Evolutionary conservation across 2,888 invertebrate species (phyloP).

Genomic region (Hirtodrosophila trivittata): DNA sequence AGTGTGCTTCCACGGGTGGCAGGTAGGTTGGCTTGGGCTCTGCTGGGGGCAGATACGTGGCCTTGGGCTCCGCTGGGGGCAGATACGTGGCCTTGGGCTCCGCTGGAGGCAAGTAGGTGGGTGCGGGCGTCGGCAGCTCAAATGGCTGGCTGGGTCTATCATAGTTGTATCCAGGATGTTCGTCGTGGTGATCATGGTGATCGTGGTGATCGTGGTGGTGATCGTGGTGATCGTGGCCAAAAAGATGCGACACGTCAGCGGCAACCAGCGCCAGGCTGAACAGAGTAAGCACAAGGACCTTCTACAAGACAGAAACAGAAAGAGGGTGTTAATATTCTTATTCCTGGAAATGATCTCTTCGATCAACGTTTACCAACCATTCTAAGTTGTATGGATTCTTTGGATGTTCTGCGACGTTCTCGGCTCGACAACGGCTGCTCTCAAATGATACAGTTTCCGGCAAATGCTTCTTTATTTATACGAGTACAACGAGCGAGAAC

Average conservation of each 20-base stretch:
- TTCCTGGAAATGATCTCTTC: no score
- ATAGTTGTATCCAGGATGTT: constrained; percentile 73
- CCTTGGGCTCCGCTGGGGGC: constrained; percentile 49
- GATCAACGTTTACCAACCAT: constrained; percentile 53
- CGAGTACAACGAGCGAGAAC: constrained; percentile 49
- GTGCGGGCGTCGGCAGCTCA: constrained; percentile 57
- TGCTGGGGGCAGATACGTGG: constrained; percentile 29
- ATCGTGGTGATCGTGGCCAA: constrained; percentile 58
- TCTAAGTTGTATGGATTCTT: constrained; percentile 15
- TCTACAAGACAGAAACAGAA: no score
- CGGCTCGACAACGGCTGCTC: constrained; percentile 42
- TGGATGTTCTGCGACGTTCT: constrained; percentile 49
- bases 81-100: constrained; percentile 39
- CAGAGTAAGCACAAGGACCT: constrained; percentile 64
- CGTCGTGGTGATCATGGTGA: constrained; percentile 40
- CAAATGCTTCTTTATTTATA: constrained; percentile 75
- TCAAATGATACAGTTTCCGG: constrained; percentile 70
- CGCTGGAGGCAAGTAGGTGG: constrained; percentile 49
- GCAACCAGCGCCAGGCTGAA: constrained; percentile 64
- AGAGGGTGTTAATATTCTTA: no score
- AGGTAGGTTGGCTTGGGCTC: constrained; percentile 38
- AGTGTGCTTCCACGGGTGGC: constrained; percentile 32
- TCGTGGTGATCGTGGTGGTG: constrained; percentile 52
- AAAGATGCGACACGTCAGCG: constrained; percentile 77
- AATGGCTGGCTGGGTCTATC: constrained; percentile 57